Base-by-base conservation (phyloP, 2,113 vertebrate species). In the Scomber colias region DNA sequence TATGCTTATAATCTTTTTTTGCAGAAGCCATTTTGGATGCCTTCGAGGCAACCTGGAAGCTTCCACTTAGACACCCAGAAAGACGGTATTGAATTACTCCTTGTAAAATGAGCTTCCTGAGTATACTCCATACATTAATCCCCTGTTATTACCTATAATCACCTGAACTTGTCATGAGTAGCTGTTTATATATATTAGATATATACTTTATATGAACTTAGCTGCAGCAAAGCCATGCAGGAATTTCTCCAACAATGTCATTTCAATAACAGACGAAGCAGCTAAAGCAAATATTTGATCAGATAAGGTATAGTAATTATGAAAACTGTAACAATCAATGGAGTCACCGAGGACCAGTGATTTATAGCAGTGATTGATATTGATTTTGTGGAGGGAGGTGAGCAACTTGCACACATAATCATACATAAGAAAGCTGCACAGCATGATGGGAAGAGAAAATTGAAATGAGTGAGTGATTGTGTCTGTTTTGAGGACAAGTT, bases 291-390 rank as follows among this genome's bases (percentile, higher is more conserved):
- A 71, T 60, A 54, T 75, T 75, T 85, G 75, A 87, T 79, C 84
- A 79, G 83, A 90, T 87, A 83, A 75, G 69, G 55, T 54, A 1
- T 1, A 67, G 46, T 83, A 75, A 81, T 89, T 87, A 78, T 72
- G 44, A 86, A 82, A 83, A 80, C 73, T 63, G 55, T 63, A 31
- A 59, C 51, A 84, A 89, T 40, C 82, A 82, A 81, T 78, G 53
- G 35, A 84, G 67, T 76, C 74, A 77, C 57, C 55, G 24, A 24
- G 57, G 56, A 64, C 55, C 55, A 40, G 71, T 31, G 61, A 86
- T 75, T 85, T 75, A 87, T 21, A 4, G 44, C 17, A 68, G 75
- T 78, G 84, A 89, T 87, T 83, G 79, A 65, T 85, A 84, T 89
- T 82, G 84, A 87, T 90, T 87, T 63, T 54, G 55, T 17, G 31